phyloP scores from a whole-genome alignment of 1,140 invertebrate genomes.

The Solenopsis fugax region DNA sequence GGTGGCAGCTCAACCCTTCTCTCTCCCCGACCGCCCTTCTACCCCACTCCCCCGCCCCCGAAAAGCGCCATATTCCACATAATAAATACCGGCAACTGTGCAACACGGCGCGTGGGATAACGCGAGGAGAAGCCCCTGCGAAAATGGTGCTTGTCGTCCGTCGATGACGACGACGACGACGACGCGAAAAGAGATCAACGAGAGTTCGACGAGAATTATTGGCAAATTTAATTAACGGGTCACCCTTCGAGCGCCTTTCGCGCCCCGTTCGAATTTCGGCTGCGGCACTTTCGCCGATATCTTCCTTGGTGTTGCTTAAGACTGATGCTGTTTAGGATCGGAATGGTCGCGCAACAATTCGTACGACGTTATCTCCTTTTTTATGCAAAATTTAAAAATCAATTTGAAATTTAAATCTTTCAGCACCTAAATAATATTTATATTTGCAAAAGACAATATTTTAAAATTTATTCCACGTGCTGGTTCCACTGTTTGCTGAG shows the following conservation, averaged over 20 bases:
- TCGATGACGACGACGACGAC: constrained; percentile 6
- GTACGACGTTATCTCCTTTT: background rate
- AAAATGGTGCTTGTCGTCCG: constrained; percentile 28
- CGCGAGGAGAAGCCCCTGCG: constrained; percentile 41
- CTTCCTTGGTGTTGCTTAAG: background rate
- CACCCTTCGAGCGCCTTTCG: background rate
- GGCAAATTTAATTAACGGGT: constrained; percentile 27
- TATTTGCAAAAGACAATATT: background rate
- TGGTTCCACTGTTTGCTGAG: background rate
- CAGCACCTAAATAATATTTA: background rate
- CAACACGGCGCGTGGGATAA: constrained; percentile 47
- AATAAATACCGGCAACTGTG: constrained; percentile 65
- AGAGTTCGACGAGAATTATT: constrained; percentile 36
- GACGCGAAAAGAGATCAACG: constrained; percentile 15
- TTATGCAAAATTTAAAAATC: background rate
- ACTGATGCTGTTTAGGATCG: background rate
- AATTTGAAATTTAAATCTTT: background rate
- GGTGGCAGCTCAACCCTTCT: constrained; percentile 37
- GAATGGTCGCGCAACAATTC: background rate
- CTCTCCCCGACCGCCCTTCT: constrained; percentile 22
- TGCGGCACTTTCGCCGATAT: background rate
- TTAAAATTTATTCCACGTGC: background rate
- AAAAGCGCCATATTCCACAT: constrained; percentile 61
- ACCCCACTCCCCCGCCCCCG: background rate
- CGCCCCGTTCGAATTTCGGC: background rate